Base-by-base conservation (phyloP, 2,888 invertebrate species). In the Pyralis farinalis region DNA sequence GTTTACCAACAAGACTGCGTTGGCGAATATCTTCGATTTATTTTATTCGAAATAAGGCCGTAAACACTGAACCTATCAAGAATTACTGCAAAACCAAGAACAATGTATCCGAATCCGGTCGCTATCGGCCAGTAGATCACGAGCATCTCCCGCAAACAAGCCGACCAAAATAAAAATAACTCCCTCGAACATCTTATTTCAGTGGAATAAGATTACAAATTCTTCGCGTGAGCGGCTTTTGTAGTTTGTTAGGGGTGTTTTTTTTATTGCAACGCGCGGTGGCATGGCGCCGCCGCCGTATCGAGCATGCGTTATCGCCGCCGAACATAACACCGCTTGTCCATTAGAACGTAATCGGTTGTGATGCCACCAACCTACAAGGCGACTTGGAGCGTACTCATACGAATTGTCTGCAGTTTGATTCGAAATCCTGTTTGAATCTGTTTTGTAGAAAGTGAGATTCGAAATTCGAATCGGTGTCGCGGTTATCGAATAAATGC, bases 321-420 rank as follows among this genome's bases (percentile, higher is more conserved):
- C 54, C 69, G 74, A 76, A 86, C 84, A 85, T 87, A 86, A 88
- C 88, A 88, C 53, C 76, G 81, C 79, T 86, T 88, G 88, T 88
- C 85, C 88, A 90, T 90, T 90, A 90, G 86, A 87, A 80, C 71
- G 84, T 86, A 90, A 90, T 90, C 89, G 88, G 71, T 73, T 73
- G 77, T 83, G 79, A 74, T 78, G 83, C 86, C 85, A 86, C 86
- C 86, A 87, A 80, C 86, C 39, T 22, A 82, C 81, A 78, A 70
- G 56, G 34, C 53, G 61, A 73, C 69, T 71, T 64, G 64, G 63
- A 65, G 68, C 63, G 84, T 16, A 16, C 16, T 16, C 63, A 85
- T n/a, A n/a, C n/a, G n/a, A n/a, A n/a, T 82, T 83, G 82, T 81
- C 72, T 76, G 58, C 74, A 69, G 67, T 70, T 59, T 57, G 63